Evolutionary conservation across 1,140 invertebrate species (phyloP).

Genomic region (Brachionus koreanus): DNA sequence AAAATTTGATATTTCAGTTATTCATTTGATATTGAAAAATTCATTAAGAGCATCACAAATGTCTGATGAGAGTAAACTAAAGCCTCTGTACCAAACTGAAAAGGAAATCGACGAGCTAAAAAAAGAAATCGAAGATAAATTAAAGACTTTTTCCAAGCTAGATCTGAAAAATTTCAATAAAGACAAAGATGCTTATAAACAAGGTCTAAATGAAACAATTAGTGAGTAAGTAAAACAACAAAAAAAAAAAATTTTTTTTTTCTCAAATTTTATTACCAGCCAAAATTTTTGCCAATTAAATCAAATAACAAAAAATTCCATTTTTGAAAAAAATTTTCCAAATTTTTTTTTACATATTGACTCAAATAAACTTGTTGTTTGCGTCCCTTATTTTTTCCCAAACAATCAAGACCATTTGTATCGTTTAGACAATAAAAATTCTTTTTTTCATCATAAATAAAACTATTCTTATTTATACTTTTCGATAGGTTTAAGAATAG

Average conservation of each 20-base stretch:
- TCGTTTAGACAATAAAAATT: constrained; percentile 29
- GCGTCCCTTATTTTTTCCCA: constrained; percentile 38
- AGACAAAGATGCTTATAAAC: constrained; percentile 40
- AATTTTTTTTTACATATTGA: constrained; percentile 2
- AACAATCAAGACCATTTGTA: not conserved
- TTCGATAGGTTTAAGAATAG: not conserved
- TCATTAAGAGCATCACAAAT: not conserved
- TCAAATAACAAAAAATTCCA: constrained; percentile 37
- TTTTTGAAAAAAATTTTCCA: not conserved
- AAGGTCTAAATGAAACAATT: constrained; percentile 2
- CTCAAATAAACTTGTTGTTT: constrained; percentile 34
- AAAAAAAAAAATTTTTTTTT: not conserved
- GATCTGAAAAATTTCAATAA: constrained; percentile 33
- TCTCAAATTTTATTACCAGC: constrained; percentile 35
- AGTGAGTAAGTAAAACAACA: constrained; percentile 32
- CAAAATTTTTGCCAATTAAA: constrained; percentile 30
- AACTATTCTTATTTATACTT: not conserved
- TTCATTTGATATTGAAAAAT: not conserved
- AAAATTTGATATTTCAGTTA: not conserved
- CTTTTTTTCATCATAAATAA: not conserved
- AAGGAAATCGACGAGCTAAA: not conserved
- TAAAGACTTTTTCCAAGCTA: not conserved
- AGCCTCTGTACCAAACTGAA: not conserved
- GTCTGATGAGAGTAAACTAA: not conserved
- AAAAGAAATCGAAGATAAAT: constrained; percentile 27